Percentiles rank a stretch among this genome's conserved stretches.
These are phyloP conservation scores for Plagodis dolabraria DNA, from an alignment of 2,888 invertebrate species.

Conservation along the genomic window DNA sequence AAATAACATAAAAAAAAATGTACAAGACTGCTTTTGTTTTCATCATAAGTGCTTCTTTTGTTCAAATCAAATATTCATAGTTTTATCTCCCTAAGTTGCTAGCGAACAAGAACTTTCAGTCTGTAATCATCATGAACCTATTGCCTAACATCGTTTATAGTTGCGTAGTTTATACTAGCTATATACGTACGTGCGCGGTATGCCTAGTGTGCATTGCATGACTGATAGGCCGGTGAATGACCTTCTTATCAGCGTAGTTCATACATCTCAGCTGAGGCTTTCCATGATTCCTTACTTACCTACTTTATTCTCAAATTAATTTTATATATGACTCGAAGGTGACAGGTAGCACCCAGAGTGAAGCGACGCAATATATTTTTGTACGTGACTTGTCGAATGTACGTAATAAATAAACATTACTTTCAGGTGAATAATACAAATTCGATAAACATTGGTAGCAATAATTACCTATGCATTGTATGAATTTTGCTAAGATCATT, in stretches of 20 bases:
- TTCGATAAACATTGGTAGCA: not conserved
- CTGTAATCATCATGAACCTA: no score
- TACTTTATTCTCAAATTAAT: not conserved
- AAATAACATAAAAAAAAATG: no score
- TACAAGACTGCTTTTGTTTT: no score
- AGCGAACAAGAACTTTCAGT: no score
- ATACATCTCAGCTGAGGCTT: slow-evolving; percentile 4
- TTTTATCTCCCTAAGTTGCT: no score
- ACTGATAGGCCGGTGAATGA: slow-evolving; percentile 24
- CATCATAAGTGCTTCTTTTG: no score
- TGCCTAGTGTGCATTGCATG: slow-evolving; percentile 17
- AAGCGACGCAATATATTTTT: not conserved
- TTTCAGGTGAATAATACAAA: not conserved
- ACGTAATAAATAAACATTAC: no score
- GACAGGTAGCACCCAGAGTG: no score
- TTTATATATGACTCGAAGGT: not conserved
- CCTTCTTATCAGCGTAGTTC: slow-evolving; percentile 23
- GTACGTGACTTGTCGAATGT: not conserved
- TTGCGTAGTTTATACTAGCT: no score
- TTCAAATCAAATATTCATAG: no score
- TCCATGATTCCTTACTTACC: not conserved
- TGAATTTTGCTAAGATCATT: no score
- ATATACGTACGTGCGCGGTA: slow-evolving; percentile 4
- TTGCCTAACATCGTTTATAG: no score
- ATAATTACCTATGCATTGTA: not conserved